These are phyloP conservation scores for Gopherus flavomarginatus DNA, from an alignment of 2,113 vertebrate species.

Conservation along the genomic window DNA sequence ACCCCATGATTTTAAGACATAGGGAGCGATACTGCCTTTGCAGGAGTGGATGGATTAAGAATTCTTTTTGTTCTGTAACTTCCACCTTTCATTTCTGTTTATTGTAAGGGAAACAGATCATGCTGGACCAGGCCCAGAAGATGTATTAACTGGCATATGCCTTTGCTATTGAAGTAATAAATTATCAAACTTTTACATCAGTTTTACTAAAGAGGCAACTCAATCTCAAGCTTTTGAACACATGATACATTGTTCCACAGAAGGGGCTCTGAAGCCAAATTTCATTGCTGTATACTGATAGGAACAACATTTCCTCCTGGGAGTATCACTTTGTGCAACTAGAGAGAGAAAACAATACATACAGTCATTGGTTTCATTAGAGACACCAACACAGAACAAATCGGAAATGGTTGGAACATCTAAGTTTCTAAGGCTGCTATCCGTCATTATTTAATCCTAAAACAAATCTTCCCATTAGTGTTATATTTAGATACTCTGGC, in stretches of 20 bases:
- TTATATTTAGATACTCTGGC: not conserved
- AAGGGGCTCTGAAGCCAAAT: constrained; percentile 23
- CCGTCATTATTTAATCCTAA: not conserved
- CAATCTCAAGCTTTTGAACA: constrained; percentile 15
- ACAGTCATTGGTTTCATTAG: not conserved
- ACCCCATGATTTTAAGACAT: constrained; percentile 4
- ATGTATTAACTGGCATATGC: constrained; percentile 17
- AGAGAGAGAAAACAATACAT: not conserved
- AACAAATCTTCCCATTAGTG: not conserved
- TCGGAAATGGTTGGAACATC: not conserved
- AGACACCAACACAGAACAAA: not conserved
- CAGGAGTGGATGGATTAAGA: not conserved
- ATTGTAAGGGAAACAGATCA: constrained; percentile 39
- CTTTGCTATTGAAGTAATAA: constrained; percentile 54
- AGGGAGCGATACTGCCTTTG: constrained; percentile 11
- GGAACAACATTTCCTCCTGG: not conserved
- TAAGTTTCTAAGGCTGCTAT: not conserved
- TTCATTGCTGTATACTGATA: constrained; percentile 28
- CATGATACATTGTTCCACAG: constrained; percentile 34
- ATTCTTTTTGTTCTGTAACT: constrained; percentile 6
- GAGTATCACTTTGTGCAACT: not conserved
- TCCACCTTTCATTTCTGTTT: constrained; percentile 46
- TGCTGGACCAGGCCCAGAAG: constrained; percentile 28
- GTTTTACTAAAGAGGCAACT: constrained; percentile 25
- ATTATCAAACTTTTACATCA: constrained; percentile 40